These are phyloP conservation scores for Protonibea diacanthus DNA, from an alignment of 2,797 vertebrate species.

Conservation along the genomic window DNA sequence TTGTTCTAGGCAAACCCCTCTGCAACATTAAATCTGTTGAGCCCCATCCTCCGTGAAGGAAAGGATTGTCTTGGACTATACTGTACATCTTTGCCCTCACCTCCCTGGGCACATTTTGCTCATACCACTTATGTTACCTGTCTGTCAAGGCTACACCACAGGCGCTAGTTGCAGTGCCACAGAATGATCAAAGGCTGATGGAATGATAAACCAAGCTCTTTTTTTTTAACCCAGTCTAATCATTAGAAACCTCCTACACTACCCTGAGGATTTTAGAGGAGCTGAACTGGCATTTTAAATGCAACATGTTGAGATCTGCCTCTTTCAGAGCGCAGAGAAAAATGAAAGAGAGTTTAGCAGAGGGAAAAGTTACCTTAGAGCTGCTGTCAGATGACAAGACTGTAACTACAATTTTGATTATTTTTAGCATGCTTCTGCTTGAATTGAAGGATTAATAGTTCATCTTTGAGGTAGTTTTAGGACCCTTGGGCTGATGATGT, in stretches of 20 bases:
- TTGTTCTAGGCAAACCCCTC: slow-evolving; percentile 8
- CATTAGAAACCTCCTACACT: slow-evolving; percentile 34
- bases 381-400: slow-evolving; percentile 30
- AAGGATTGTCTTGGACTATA: background rate
- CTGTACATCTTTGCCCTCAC: background rate
- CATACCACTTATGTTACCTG: slow-evolving; percentile 1
- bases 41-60: background rate
- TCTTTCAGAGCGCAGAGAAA: background rate
- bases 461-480: background rate
- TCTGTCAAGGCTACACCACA: slow-evolving; percentile 8
- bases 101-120: slow-evolving; percentile 19
- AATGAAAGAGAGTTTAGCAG: background rate
- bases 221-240: slow-evolving; percentile 17
- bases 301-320: slow-evolving; percentile 59
- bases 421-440: slow-evolving; percentile 39
- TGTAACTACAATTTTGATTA: background rate
- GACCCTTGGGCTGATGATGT: slow-evolving; percentile 9
- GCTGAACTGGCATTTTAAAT: slow-evolving; percentile 44
- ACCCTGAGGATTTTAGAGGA: slow-evolving; percentile 43
- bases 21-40: background rate
- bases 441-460: slow-evolving; percentile 19
- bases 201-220: slow-evolving; percentile 8
- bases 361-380: slow-evolving; percentile 4
- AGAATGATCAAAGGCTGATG: slow-evolving; percentile 27
- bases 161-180: background rate